Evolutionary conservation across 2,113 vertebrate species (phyloP), one percentile per base, ranked within the genome.

Genomic region (Petaurus breviceps): DNA sequence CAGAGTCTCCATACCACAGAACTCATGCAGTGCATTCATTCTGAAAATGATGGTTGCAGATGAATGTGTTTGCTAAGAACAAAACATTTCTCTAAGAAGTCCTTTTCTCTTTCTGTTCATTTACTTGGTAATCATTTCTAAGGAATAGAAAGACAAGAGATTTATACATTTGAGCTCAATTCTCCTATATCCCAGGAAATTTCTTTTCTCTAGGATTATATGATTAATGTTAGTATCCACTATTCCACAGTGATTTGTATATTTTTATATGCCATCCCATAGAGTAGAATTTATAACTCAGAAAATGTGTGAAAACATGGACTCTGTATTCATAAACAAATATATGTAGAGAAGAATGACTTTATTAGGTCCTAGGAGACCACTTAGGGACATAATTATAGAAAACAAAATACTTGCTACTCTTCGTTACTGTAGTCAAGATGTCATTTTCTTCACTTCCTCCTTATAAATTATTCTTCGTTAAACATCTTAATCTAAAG

Each of bases 401-500:
- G 61, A 95, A 24, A 47, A 95, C 96, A 92, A 57, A 31, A 84
- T 51, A 95, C 3, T 77, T 90, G 91, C 26, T 92, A 31, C 7
- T 12, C 93, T 46, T 89, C 43, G 51, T 3, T 54, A 90, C 49
- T 93, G 43, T 47, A 51, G 43, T 96, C 91, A 47, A 91, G 92
- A 96, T 94, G 43, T 19, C 26, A 92, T 31, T 94, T 96, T 95
- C 77, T 90, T 95, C 49, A 96, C 91, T 47, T 94, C 95, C 37
- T 91, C 46, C 94, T 98, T 91, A 90, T 96, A 96, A 97, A 96
- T 97, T 97, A 97, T 95, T 95, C 97, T 97, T 97, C 94, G 97
- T 97, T 94, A 97, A 97, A 95, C 94, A 96, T 97, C 91, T 93
- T 94, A 91, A 49, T 31, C 95, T 94, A 93, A 97, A 97, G 91